phyloP scores from a whole-genome alignment of 2,797 vertebrate species.

The Chloroceryle inda region DNA sequence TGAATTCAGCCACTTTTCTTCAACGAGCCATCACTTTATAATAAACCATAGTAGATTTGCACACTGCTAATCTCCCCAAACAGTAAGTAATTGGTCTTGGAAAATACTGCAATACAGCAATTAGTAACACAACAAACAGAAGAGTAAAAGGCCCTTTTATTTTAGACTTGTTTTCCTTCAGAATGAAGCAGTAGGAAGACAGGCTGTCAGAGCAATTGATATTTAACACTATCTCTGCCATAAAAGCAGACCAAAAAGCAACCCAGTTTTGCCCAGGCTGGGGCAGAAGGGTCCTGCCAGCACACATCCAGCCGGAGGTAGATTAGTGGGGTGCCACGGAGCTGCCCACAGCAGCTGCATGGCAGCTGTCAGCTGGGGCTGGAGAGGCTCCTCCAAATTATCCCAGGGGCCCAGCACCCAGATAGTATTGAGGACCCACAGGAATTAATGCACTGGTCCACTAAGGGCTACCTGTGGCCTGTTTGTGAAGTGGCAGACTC shows the following conservation, averaged over 20 bases:
- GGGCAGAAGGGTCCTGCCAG: fast-evolving
- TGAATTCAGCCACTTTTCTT: constrained; percentile 45
- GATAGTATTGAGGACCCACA: neutral
- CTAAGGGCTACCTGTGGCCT: neutral
- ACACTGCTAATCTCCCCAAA: constrained; percentile 67
- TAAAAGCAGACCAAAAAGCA: neutral
- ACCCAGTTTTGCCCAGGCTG: neutral
- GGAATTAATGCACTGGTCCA: neutral
- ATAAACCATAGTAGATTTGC: constrained; percentile 59
- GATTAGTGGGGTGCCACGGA: neutral
- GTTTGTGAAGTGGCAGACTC: neutral
- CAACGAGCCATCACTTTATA: constrained; percentile 12
- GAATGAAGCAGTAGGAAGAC: constrained; percentile 11
- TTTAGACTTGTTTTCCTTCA: constrained; percentile 37
- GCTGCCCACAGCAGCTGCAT: neutral
- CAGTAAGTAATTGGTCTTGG: constrained; percentile 70
- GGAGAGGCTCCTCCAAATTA: neutral
- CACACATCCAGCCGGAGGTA: neutral
- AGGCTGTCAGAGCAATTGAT: neutral
- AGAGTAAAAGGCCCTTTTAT: constrained; percentile 44
- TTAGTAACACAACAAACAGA: constrained; percentile 76
- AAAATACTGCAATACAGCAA: constrained; percentile 77
- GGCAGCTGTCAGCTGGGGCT: neutral
- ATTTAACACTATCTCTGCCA: constrained; percentile 20
- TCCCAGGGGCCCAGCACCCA: neutral